Evolutionary conservation across 2,113 vertebrate species (phyloP), one percentile per base, ranked within the genome.

Genomic region (Cyphomyrus plagiostoma): DNA sequence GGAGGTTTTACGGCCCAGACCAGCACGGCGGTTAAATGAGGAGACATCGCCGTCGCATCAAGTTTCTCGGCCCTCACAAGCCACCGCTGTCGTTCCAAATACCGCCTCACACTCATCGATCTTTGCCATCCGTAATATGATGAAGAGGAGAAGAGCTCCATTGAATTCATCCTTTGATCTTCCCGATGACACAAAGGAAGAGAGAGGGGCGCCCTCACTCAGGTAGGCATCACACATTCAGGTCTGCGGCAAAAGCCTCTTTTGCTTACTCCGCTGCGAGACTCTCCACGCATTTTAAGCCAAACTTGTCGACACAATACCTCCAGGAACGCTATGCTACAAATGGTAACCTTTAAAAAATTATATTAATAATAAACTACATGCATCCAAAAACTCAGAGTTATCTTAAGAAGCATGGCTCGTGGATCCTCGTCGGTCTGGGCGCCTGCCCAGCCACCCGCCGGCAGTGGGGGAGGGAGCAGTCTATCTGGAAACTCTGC

Each of bases 271-370:
- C 74, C 10, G 15, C 35, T 17, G 17, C 17, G 35, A 42, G 35
- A 86, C 45, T 86, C 21, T 46, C 83, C 48, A 48, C 10, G 48
- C 46, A 86, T 86, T 86, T 86, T 26, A 86, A 48, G 45, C 42
- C 21, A 49, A 15, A 9, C 45, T 50, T 50, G 49, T 26, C 83
- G 23, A 86, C 83, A 86, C 48, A 30, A 80, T 49, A 86, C n/a
- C 45, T 49, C 45, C 48, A 26, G 83, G 23, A 48, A 48, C 13
- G 48, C 45, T 11, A 49, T 26, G 3, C 48, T 86, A 49, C 21
- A 86, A 86, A 86, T 23, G 48, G 83, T 49, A 86, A 86, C 23
- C 48, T 86, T 86, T n/a, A 49, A 86, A 48, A 80, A 80, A 42
- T 39, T 19, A 15, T 42, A 39, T 39, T 80, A 42, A 80, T 80